These are phyloP conservation scores for Atrichornis clamosus DNA, from an alignment of 2,113 vertebrate species.

Conservation along the genomic window DNA sequence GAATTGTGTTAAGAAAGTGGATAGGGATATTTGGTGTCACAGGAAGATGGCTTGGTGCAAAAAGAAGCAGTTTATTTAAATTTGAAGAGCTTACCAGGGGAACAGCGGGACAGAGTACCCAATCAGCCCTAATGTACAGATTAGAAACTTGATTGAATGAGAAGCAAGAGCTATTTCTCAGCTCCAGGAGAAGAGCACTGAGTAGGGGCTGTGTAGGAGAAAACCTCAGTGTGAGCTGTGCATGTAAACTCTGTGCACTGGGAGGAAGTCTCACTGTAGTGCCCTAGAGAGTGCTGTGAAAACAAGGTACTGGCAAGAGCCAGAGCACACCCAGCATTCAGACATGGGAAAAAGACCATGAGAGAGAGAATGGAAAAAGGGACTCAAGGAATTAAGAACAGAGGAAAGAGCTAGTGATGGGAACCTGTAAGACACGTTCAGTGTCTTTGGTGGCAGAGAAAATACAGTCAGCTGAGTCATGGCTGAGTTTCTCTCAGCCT, in stretches of 20 bases:
- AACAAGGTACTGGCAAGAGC: neutral
- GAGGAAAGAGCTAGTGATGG: neutral
- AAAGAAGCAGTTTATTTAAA: neutral
- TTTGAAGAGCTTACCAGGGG: neutral
- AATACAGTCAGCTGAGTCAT: neutral
- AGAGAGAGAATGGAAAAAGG: neutral
- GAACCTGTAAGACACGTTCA: neutral
- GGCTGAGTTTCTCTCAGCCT: neutral
- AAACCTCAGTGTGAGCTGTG: neutral
- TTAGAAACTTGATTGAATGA: neutral
- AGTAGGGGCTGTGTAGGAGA: neutral
- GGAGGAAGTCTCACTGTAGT: neutral
- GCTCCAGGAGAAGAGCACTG: neutral
- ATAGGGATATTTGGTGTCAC: neutral
- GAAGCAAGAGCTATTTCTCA: neutral
- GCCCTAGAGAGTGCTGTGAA: neutral
- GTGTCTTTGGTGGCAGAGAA: neutral
- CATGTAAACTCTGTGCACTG: neutral
- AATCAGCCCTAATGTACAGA: neutral
- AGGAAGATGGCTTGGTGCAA: neutral
- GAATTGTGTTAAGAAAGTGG: neutral
- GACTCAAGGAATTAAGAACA: neutral
- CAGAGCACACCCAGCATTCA: neutral
- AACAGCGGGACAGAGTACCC: neutral
- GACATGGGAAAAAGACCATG: neutral